These are phyloP conservation scores for Stenchaetothrips biformis DNA, from an alignment of 2,888 invertebrate species.

Conservation along the genomic window DNA sequence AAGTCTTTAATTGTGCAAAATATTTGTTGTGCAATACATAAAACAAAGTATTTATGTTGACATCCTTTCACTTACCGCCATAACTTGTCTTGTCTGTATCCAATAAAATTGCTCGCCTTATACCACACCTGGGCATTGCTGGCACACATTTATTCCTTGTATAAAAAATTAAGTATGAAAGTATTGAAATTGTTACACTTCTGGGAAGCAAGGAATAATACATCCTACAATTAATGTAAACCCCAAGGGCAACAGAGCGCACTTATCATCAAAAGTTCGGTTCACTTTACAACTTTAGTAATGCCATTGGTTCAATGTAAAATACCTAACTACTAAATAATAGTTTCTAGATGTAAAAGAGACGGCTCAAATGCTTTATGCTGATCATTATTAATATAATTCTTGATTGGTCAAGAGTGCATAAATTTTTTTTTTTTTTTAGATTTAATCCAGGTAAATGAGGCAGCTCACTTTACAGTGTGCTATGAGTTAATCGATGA, in stretches of 20 bases:
- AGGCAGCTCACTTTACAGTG: not conserved
- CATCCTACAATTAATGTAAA: constrained; percentile 4
- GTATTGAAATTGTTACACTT: constrained; percentile 14
- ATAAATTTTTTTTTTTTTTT: not conserved
- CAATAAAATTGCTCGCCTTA: not conserved
- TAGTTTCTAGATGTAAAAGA: not conserved
- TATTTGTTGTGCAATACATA: constrained; percentile 12
- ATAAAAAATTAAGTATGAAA: constrained; percentile 7
- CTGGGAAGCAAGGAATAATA: not conserved
- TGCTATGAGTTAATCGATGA: not conserved
- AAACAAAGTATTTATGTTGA: not conserved
- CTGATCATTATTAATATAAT: not conserved
- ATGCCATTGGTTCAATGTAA: constrained; percentile 21
- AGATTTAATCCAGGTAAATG: not conserved
- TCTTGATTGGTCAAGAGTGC: constrained; percentile 23
- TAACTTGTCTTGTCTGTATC: constrained; percentile 8
- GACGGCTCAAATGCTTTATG: not conserved
- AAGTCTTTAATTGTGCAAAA: constrained; percentile 25
- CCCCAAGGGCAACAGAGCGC: not conserved
- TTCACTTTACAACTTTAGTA: not conserved
- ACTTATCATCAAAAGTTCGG: not conserved
- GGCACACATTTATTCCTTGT: not conserved
- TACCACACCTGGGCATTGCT: not conserved
- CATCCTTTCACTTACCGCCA: not conserved
- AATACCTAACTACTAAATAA: constrained; percentile 14